Base-by-base conservation (phyloP, 37 sponge, comb jelly and placozoan genomes). In the Tethya wilhelma region DNA sequence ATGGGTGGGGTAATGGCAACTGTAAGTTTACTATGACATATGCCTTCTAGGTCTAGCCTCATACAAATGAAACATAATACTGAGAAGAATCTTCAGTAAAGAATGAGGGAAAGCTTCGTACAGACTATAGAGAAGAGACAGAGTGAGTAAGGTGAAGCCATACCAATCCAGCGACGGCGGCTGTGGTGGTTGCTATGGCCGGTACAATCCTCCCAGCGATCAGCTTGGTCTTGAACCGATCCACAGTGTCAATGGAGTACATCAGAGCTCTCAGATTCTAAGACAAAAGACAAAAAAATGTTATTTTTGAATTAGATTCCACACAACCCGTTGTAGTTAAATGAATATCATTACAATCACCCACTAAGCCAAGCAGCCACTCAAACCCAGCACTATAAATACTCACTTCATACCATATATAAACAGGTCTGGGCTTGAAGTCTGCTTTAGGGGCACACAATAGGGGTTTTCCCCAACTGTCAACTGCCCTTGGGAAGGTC, bases 141-240 rank as follows among this genome's bases (percentile, higher is more conserved):
- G 14, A 19, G 9, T 19, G 14, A 49, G 14, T 49, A 14, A 49
- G 14, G 14, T 49, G 9, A 14, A 19, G 53, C 38, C 93, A 83
- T 31, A 97, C 99, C 38, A 98, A 78, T 42, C 99, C 99, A 64
- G 96, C 92, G 1, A 98, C 93, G 36, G 95, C 89, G 25, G 99
- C 94, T 55, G 99, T 98, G n/a, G 99, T 98, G 30, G 99, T 98
- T 19, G 99, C 99, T 20, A 98, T 98, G 46, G 99, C 99, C 11
- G 99, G 99, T 26, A 98, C 95, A 77, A 98, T 98, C 34, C 91
- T 71, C 17, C 99, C 99, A n/a, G 99, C 99, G 40, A 98, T 96
- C 41, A 84, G 81, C 67, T 98, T 98, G 20, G 95, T 94, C 59
- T 96, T 96, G 71, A 84, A 79, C 34, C 95, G 57, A 80, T 98